Base-by-base conservation (phyloP, 2,888 invertebrate genomes). In the Cyclophora punctaria region DNA sequence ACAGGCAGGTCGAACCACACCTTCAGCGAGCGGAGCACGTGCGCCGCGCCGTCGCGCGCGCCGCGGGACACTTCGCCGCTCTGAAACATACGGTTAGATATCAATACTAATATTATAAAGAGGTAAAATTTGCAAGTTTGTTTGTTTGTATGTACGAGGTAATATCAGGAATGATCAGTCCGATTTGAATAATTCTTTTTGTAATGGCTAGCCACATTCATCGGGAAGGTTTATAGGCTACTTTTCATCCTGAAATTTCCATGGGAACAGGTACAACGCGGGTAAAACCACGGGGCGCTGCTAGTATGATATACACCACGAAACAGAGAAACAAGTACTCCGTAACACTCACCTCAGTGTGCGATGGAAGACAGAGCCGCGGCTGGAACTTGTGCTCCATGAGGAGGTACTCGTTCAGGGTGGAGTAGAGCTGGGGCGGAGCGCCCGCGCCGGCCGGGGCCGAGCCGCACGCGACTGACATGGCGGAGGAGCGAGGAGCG, bases 1-100 rank as follows among this genome's bases (percentile, higher is more conserved):
- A 93, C 92, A 6, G 95, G 94, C 67, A 95, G 83, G 73, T 95
- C 95, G 83, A 93, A 95, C 95, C 95, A 95, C 68, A 95, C 93
- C 80, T 95, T 95, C 60, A 95, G 90, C 75, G 94, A 95, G 59
- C 95, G 91, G 64, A 96, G 87, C 63, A 94, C 93, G 78, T 95
- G 94, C 1, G 94, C 95, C 20, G 95, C 94, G 60, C 93, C 94
- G 81, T 96, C 94, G 44, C 96, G 90, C 45, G 93, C 93, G 46
- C 92, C 92, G 48, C 92, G 91, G 48, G 94, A 94, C 68, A 95
- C 93, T 73, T 95, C 95, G 56, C 93, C 91, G 64, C 89, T 90
- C 91, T 92, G 75, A 1, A 67, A 52, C 44, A 56, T 7, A n/a
- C n/a, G n/a, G n/a, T n/a, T n/a, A n/a, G n/a, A n/a, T n/a, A n/a